Base-by-base conservation (phyloP, 2,797 vertebrate genomes). In the Chaetophractus vellerosus region DNA sequence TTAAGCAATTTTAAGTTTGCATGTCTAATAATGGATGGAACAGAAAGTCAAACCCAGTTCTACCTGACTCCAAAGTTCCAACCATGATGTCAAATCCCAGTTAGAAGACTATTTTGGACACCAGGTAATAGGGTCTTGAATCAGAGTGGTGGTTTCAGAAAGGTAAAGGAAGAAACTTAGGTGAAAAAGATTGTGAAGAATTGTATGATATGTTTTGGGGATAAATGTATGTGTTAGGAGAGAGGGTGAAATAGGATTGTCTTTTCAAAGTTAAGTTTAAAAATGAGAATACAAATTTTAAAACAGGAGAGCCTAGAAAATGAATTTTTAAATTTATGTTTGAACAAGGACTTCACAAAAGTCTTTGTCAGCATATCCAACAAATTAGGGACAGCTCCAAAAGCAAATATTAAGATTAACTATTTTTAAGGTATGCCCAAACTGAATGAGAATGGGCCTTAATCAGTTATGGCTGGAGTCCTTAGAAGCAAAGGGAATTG, bases 181-280 rank as follows among this genome's bases (percentile, higher is more conserved):
- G 1, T 33, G n/a, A 90, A 5, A 33, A 33, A 66, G n/a, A 45
- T 48, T 66, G 26, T 55, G 33, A 74, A 71, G 33, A 61, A 16
- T 59, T 8, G 4, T 91, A 6, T 18, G 52, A 55, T 19, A 55
- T 55, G 52, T 78, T 48, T 91, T 78, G 38, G 57, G 50, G 74
- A 50, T 55, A 81, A 61, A 21, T 68, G 21, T 86, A 48, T 52
- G 55, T 4, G 2, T 33, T 38, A 75, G 0, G 33, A 48, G 50
- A 93, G 91, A 82, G 10, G 26, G 72, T 68, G 19, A 48, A 92
- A 89, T 57, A 33, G 33, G 50, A 69, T 90, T 52, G 23, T 83
- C 18, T 48, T 79, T 88, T 82, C 57, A 94, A 88, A 92, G n/a
- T 74, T 74, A 72, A 90, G 38, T 74, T 82, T 45, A 45, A 86